These are phyloP conservation scores for Limnephilus lunatus DNA, from an alignment of 2,888 invertebrate species.

Conservation along the genomic window DNA sequence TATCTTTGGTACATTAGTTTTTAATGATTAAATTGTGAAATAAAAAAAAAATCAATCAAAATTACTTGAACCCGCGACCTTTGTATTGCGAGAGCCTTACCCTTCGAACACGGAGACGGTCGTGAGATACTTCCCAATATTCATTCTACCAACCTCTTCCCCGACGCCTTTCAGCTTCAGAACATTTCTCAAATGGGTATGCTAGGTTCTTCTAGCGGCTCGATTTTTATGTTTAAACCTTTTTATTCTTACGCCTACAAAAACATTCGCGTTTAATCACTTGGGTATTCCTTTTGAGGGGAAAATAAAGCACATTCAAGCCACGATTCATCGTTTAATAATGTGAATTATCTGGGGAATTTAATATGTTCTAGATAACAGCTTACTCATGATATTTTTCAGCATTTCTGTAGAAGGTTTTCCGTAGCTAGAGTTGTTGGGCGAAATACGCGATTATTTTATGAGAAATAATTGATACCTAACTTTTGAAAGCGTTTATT, in stretches of 20 bases:
- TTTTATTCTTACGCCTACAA: neutral
- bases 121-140: no score
- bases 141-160: neutral
- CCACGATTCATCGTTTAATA: neutral
- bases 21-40: no score
- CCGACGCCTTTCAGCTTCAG: neutral
- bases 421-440: neutral
- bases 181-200: neutral
- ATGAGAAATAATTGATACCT: no score
- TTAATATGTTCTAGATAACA: neutral
- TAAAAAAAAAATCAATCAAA: no score
- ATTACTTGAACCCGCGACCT: no score
- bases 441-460: neutral
- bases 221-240: neutral
- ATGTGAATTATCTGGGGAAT: neutral
- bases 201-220: neutral
- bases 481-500: no score
- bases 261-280: neutral
- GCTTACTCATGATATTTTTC: neutral
- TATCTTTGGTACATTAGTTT: no score
- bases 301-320: neutral
- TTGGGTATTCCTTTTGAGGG: neutral
- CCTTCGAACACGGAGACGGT: no score
- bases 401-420: neutral
- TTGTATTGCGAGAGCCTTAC: no score